Percentiles rank a stretch among this genome's conserved stretches.
These are phyloP conservation scores for Heterodera schachtii DNA, from an alignment of 1,140 invertebrate species.

Conservation along the genomic window DNA sequence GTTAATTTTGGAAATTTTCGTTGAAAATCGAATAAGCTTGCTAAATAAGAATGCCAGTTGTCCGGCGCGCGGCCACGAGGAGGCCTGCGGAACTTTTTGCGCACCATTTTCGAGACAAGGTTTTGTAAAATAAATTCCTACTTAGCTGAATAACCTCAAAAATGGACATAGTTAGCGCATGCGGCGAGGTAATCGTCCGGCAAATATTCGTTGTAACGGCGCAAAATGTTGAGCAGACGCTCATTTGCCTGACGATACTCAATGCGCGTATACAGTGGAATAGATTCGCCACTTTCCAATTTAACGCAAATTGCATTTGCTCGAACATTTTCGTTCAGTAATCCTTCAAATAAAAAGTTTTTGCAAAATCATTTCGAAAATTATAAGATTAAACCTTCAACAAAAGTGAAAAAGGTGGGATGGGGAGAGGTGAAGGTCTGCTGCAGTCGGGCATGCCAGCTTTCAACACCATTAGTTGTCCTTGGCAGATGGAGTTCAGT, in stretches of 20 bases:
- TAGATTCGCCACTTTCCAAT: conserved; percentile 5
- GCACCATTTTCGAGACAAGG: no score
- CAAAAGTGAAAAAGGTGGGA: conserved; percentile 4
- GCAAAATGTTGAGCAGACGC: conserved; percentile 16
- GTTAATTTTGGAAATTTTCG: no score
- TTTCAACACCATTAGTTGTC: conserved; percentile 15
- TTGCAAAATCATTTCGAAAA: no score
- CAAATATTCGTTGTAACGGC: no score
- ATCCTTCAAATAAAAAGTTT: neutral
- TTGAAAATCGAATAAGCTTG: no score
- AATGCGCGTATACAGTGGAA: conserved; percentile 3
- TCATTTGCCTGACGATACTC: conserved; percentile 29
- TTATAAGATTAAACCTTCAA: conserved; percentile 2
- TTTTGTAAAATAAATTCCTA: no score
- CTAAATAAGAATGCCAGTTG: no score
- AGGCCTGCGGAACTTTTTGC: no score
- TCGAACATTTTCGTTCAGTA: conserved; percentile 19
- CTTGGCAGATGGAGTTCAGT: conserved; percentile 17
- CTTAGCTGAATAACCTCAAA: no score
- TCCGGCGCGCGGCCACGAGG: no score
- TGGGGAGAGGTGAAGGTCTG: neutral
- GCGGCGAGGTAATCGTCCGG: no score
- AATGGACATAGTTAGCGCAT: no score
- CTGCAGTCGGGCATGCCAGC: conserved; percentile 14
- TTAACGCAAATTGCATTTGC: conserved; percentile 26